phyloP scores from a whole-genome alignment of 2,797 vertebrate genomes.

The Tachyglossus aculeatus region DNA sequence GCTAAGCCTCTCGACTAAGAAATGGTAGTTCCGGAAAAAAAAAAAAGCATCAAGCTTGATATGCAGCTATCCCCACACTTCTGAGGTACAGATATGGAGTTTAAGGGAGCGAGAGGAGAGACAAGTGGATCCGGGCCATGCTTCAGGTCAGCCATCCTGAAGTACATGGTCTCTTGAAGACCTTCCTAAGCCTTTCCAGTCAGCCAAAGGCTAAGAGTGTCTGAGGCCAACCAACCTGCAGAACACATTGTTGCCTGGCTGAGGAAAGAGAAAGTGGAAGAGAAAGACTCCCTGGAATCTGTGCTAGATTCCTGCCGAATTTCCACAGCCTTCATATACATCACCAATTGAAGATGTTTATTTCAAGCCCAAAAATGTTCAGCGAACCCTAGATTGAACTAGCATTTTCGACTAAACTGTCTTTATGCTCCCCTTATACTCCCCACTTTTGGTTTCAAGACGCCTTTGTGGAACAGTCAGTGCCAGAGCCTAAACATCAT shows the following conservation, averaged over 20 bases:
- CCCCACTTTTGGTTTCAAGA: background rate
- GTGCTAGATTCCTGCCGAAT: background rate
- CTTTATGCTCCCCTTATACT: no score
- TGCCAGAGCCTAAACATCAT: background rate
- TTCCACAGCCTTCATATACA: background rate
- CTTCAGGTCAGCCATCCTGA: slow-evolving; percentile 76
- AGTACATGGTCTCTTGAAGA: background rate
- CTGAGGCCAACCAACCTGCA: slow-evolving; percentile 89
- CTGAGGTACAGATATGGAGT: no score
- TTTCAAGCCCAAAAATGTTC: no score
- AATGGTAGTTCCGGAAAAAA: no score
- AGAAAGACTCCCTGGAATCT: background rate
- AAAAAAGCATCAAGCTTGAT: no score
- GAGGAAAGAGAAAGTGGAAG: background rate
- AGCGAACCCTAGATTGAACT: no score
- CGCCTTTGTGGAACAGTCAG: background rate
- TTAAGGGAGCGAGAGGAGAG: background rate
- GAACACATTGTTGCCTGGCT: slow-evolving; percentile 49
- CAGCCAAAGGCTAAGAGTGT: slow-evolving; percentile 45
- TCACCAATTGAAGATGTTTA: background rate
- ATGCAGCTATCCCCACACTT: no score
- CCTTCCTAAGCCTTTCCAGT: background rate
- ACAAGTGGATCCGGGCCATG: slow-evolving; percentile 4
- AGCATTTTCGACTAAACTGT: no score
- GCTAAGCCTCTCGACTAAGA: no score